Percentiles rank a stretch among this genome's conserved stretches.
Conservation (phyloP, 2,888 invertebrate species). For the Bruchidius siliquastri region DNA sequence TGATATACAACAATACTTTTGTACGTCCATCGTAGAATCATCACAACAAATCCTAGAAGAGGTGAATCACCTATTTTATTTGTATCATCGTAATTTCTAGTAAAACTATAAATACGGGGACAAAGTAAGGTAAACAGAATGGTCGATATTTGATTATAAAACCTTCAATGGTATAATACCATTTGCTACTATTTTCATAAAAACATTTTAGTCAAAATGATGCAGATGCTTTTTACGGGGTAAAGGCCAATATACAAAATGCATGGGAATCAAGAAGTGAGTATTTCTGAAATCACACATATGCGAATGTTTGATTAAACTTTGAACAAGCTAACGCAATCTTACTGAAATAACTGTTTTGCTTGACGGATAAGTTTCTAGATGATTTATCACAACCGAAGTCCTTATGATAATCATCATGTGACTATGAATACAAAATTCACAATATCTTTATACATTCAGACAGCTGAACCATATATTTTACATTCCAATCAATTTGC, state of each 20-base stretch:
- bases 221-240: not conserved
- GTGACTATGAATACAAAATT: too few species aligned
- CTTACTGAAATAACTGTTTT: too few species aligned
- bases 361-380: too few species aligned
- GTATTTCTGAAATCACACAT: not conserved
- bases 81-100: too few species aligned
- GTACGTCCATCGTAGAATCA: conserved; percentile 3
- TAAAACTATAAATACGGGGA: too few species aligned
- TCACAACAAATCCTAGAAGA: conserved; percentile 5
- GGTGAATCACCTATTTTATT: conserved; percentile 4
- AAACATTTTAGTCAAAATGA: not conserved
- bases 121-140: not conserved
- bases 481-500: not conserved
- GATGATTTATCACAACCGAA: too few species aligned
- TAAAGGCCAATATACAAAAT: not conserved
- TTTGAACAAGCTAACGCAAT: too few species aligned
- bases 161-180: not conserved
- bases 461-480: not conserved
- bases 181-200: not conserved
- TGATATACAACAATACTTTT: conserved; percentile 15
- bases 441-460: not conserved
- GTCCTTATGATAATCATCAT: too few species aligned
- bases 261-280: not conserved
- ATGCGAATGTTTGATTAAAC: too few species aligned
- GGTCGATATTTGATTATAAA: not conserved